phyloP scores from a whole-genome alignment of 2,888 invertebrate species.

The Drosophila gaucha region DNA sequence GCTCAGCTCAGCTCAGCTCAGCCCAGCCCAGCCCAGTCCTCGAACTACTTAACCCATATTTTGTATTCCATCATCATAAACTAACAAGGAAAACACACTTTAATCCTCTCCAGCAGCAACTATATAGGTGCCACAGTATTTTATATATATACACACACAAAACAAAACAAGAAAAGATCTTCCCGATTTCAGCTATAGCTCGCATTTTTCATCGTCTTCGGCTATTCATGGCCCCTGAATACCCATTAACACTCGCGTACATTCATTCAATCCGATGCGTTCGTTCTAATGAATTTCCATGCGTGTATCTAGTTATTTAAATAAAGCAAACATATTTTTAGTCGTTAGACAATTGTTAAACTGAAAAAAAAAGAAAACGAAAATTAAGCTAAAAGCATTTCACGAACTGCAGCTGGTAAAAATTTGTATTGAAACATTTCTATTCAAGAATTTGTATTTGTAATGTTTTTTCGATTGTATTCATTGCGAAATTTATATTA shows the following conservation, averaged over 20 bases:
- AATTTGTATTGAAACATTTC: conserved; percentile 32
- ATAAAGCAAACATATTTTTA: conserved; percentile 77
- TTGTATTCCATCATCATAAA: conserved; percentile 27
- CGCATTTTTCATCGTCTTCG: conserved; percentile 25
- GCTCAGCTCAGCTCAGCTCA: conserved; percentile 21
- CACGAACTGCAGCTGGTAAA: conserved; percentile 36
- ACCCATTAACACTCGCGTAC: conserved; percentile 69
- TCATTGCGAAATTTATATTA: conserved; percentile 58
- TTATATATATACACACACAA: conserved; percentile 33
- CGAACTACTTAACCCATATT: conserved; percentile 26
- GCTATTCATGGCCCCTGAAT: conserved; percentile 28
- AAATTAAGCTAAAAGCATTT: conserved; percentile 26
- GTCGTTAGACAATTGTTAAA: conserved; percentile 83
- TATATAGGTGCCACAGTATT: conserved; percentile 75
- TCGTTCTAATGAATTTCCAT: conserved; percentile 78
- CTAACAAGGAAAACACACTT: conserved; percentile 3
- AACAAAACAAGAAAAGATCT: conserved; percentile 4
- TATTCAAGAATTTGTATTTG: conserved; percentile 52
- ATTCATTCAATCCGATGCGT: conserved; percentile 71
- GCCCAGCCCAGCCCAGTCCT: conserved; percentile 22
- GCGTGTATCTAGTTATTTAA: conserved; percentile 83
- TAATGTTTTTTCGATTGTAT: conserved; percentile 54
- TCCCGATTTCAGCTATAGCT: conserved; percentile 16
- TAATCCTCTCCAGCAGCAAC: conserved; percentile 31
- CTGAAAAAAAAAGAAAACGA: conserved; percentile 30